phyloP scores from a whole-genome alignment of 2,797 vertebrate genomes.

The Caiman crocodilus region DNA sequence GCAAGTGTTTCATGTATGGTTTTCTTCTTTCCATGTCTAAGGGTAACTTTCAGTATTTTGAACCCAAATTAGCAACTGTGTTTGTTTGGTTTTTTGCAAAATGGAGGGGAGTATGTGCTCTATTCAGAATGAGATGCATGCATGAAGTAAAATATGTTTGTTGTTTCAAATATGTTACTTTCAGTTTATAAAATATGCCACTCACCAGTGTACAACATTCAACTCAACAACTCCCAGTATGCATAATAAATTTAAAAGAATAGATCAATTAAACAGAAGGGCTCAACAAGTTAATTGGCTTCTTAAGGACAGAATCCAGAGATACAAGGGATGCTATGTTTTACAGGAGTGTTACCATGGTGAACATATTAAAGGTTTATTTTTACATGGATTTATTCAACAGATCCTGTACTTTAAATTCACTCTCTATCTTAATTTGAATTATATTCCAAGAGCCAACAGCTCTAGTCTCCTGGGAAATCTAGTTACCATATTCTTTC shows the following conservation, averaged over 20 bases:
- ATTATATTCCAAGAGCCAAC: neutral
- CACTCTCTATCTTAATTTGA: neutral
- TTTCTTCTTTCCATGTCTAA: neutral
- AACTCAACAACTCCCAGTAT: neutral
- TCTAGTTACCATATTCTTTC: neutral
- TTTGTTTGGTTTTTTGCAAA: constrained; percentile 1
- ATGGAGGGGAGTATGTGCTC: neutral
- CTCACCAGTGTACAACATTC: neutral
- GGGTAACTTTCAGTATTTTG: neutral
- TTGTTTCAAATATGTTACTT: neutral
- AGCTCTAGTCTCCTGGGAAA: neutral
- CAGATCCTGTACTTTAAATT: neutral
- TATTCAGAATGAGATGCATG: constrained; percentile 12
- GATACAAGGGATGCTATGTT: neutral
- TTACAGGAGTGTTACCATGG: neutral
- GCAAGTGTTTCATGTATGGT: neutral
- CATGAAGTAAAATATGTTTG: neutral
- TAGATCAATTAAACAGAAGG: neutral
- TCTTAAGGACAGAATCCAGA: neutral
- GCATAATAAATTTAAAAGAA: neutral
- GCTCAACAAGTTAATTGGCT: neutral
- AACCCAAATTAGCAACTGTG: constrained; percentile 14
- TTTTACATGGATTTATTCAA: neutral
- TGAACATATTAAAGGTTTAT: neutral
- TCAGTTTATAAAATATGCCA: neutral